Base-by-base conservation (phyloP, 2,113 vertebrate genomes). In the Istiophorus platypterus region DNA sequence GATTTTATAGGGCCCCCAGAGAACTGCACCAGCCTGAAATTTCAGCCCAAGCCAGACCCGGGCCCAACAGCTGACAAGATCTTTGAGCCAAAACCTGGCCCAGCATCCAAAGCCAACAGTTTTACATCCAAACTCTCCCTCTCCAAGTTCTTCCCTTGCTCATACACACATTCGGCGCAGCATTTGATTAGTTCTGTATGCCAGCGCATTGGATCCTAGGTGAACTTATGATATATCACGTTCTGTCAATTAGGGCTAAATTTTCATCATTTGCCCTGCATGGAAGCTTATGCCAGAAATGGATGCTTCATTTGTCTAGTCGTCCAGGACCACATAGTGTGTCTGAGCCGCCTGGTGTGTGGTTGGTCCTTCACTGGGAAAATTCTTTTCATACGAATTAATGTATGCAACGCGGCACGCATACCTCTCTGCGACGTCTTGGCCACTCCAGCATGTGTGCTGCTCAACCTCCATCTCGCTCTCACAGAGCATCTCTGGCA, bases 371-470 rank as follows among this genome's bases (percentile, higher is more conserved):
- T 58, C 1, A 3, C 15, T 54, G 3, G n/a, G 11, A 41, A 41
- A 26, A 24, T 34, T 34, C 0, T 7, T 31, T 66, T 51, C 26
- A 9, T 65, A 27, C 13, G 26, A 62, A 76, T 45, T 12, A 39
- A 66, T n/a, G n/a, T 7, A 47, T 22, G 9, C 27, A 62, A 58
- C 3, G 1, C 5, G 37, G 13, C 31, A 9, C 52, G 71, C 56
- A n/a, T 82, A 98, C 97, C 97, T 98, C 81, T 97, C 96, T 1
- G 97, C 96, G 7, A 97, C 96, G 56, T 97, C 96, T 78, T 96
- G 94, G 80, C 97, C 96, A 0, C 95, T 97, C 97, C 97, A 98
- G 90, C 97, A 98, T 27, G 96, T 96, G 71, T 96, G 96, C 89
- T 96, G 96, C 82, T 97, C 96, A 45, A 95, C 95, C 90, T 96